A percentile compares a stretch with the other conserved stretches of the same genome.
Evolutionary conservation across 2,113 vertebrate species (phyloP).

Genomic region (Chelonoidis abingdonii): DNA sequence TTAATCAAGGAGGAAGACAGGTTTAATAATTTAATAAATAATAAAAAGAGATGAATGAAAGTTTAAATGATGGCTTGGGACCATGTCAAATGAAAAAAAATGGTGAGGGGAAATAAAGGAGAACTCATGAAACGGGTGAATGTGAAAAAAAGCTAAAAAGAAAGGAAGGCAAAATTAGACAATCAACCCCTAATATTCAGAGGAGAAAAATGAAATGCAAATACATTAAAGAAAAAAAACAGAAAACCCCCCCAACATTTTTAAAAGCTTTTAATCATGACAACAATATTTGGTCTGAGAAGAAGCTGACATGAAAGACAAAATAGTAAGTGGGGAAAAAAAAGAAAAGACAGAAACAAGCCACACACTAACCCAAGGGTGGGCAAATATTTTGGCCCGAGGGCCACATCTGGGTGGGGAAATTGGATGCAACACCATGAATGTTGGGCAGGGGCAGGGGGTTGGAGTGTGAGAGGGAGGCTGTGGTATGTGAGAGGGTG

Average conservation of each 20-base stretch:
- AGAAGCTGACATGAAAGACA: not conserved
- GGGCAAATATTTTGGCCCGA: no score
- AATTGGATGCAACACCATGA: no score
- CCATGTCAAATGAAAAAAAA: not conserved
- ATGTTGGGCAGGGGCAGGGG: no score
- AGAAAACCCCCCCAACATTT: no score
- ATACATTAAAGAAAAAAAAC: not conserved
- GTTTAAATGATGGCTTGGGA: not conserved
- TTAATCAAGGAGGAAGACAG: not conserved
- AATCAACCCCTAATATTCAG: not conserved
- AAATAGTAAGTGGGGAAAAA: not conserved
- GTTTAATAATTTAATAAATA: not conserved
- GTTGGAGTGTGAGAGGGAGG: no score
- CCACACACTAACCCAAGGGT: accelerated
- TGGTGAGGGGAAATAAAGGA: not conserved
- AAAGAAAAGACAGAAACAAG: not conserved
- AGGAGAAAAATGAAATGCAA: not conserved
- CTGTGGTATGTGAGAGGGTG: no score
- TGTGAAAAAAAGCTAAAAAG: not conserved
- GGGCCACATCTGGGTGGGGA: no score
- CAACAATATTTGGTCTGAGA: not conserved
- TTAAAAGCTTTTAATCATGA: not conserved
- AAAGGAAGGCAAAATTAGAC: not conserved
- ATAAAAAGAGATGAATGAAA: not conserved
- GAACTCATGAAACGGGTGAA: not conserved